Conservation (phyloP, 2,113 vertebrate species). For the Cephalophus harveyi region DNA sequence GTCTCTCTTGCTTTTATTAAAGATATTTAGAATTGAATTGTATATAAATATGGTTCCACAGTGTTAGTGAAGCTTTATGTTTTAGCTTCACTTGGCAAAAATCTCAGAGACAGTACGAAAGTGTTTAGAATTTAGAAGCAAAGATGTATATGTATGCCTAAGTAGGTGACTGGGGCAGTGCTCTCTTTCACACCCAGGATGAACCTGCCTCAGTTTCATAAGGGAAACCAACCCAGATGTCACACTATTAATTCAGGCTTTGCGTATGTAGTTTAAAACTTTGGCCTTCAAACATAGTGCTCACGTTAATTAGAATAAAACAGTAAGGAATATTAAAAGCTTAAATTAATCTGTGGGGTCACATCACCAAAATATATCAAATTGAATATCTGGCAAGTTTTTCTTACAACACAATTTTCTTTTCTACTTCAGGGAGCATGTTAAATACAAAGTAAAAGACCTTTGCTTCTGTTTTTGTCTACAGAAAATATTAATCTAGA, state of each 20-base stretch:
- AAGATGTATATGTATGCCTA: background rate
- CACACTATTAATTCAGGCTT: background rate
- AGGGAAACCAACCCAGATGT: background rate
- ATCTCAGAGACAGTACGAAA: background rate
- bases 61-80: background rate
- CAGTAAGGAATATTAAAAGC: background rate
- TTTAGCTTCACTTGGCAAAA: background rate
- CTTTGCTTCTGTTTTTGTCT: background rate
- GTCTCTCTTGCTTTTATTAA: background rate
- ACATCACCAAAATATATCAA: conserved; percentile 30
- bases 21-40: background rate
- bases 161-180: background rate
- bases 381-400: background rate
- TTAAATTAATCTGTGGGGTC: background rate
- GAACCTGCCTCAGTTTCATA: background rate
- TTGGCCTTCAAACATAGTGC: background rate
- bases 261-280: background rate
- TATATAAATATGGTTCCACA: background rate
- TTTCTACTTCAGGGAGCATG: background rate
- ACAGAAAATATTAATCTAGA: background rate
- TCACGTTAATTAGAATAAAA: background rate
- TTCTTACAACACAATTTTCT: background rate
- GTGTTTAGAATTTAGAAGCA: background rate
- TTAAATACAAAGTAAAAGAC: background rate
- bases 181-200: background rate